Base-by-base conservation (phyloP, 2,888 invertebrate species). In the Strigamia maritima region DNA sequence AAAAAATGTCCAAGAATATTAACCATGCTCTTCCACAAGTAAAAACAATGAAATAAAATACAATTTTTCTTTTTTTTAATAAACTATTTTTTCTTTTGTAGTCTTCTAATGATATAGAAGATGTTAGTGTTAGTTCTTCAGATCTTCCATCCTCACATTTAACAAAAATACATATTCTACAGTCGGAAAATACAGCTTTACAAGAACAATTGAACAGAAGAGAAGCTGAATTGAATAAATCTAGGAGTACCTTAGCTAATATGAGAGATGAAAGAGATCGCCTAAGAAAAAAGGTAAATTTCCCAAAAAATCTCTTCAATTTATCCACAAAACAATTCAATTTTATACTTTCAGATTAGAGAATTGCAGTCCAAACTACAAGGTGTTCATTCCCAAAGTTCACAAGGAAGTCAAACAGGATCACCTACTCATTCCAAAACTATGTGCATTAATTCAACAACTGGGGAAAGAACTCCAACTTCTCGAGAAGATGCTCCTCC, bases 151-250 rank as follows among this genome's bases (percentile, higher is more conserved):
- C n/a, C 19, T n/a, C 78, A 88, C 89, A 84, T 86, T 88, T 76
- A 82, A 89, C 90, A 77, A 90, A 90, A 85, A 87, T 90, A 26
- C 85, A 87, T 38, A 88, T 87, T 80, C 84, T 90, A 60, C 86
- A 87, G 81, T 86, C 88, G 19, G 89, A 90, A 85, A 89, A 89
- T 81, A 86, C 87, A 3, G 85, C 87, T 40, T 84, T 90, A 38
- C 89, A 90, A 83, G 88, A 89, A 26, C 89, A 90, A 84, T 86
- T 90, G 24, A 87, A 88, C 26, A 83, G 83, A 70, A 86, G 86
- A 81, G 86, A 87, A 80, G 83, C 85, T 19, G 87, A 87, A 79
- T 83, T 87, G 31, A 85, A 85, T 81, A 83, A 84, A 79, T 83
- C 86, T 44, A 83, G 85, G 75, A 83, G 84, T 31, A 84, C 86